Conservation (phyloP, 2,113 vertebrate species). For the Struthio camelus region DNA sequence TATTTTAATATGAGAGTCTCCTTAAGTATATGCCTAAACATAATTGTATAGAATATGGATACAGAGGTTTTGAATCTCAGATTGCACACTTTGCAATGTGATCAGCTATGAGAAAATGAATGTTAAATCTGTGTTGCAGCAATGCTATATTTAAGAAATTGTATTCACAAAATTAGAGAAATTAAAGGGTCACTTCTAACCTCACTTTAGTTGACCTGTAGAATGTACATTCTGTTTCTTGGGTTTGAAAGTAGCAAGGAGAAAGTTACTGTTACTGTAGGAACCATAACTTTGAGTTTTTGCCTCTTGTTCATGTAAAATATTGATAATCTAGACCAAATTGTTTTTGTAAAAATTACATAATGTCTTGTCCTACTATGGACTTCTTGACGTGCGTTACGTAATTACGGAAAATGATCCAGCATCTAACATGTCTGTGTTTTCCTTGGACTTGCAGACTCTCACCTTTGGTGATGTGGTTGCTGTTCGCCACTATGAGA, state of each 20-base stretch:
- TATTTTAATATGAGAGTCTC: not conserved
- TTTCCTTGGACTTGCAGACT: slow-evolving; percentile 81
- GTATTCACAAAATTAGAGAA: not conserved
- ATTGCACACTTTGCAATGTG: not conserved
- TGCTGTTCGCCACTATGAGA: slow-evolving; percentile 91
- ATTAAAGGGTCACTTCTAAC: not conserved
- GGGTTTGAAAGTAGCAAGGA: not conserved
- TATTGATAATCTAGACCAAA: not conserved
- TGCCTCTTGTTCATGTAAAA: not conserved
- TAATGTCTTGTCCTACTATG: not conserved
- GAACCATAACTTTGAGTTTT: not conserved
- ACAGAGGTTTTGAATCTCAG: not conserved
- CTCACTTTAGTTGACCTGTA: not conserved
- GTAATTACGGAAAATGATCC: not conserved
- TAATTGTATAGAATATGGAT: not conserved
- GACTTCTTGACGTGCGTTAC: not conserved
- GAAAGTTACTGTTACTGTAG: not conserved
- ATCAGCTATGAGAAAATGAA: not conserved
- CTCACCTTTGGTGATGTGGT: slow-evolving; percentile 87
- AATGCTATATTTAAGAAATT: not conserved
- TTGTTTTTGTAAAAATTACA: not conserved
- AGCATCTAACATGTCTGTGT: slow-evolving; percentile 25
- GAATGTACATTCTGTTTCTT: not conserved
- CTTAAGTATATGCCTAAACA: not conserved
- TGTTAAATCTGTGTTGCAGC: not conserved